Base-by-base conservation (phyloP, 2,888 invertebrate genomes). In the Morpho deidamia region DNA sequence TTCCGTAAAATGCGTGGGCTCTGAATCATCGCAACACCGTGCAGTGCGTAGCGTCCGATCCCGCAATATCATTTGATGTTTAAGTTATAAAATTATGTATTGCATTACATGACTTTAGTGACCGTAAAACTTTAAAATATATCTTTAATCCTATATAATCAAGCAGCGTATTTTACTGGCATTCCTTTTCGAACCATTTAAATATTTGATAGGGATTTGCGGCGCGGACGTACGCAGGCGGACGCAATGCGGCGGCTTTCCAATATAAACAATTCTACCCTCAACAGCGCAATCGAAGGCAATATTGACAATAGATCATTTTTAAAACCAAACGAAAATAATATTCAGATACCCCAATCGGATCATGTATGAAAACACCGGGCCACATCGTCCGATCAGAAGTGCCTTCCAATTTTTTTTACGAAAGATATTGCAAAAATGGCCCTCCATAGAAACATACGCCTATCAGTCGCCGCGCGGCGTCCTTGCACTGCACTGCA, bases 331-430 rank as follows among this genome's bases (percentile, higher is more conserved):
- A 54, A 64, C 64, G 63, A 59, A 45, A 72, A 69, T 69, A 51
- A 57, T 56, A 57, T 48, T 56, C 51, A 61, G 63, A 65, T 59
- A 79, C 67, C 74, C 71, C 66, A 71, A 55, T 90, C 63, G 42
- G 60, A 50, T 61, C 90, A 91, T 91, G 91, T 91, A 91, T 92
- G 91, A 92, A 91, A 89, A 91, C 94, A 94, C 93, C 94, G 95
- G 95, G 95, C 95, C 95, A 94, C 92, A 93, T 94, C 95, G 96
- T 96, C 96, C 95, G 95, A 94, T 94, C 94, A 94, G 93, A 96
- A 95, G 96, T 96, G 96, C 96, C 96, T 96, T 96, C 96, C 94
- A 92, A 86, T 93, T 92, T 93, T 95, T 95, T 95, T 94, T 94
- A 94, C 93, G 92, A 93, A 92, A 91, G 64, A 93, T 93, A 91